Evolutionary conservation across 2,888 invertebrate species (phyloP).

Genomic region (Galerucella pusilla): DNA sequence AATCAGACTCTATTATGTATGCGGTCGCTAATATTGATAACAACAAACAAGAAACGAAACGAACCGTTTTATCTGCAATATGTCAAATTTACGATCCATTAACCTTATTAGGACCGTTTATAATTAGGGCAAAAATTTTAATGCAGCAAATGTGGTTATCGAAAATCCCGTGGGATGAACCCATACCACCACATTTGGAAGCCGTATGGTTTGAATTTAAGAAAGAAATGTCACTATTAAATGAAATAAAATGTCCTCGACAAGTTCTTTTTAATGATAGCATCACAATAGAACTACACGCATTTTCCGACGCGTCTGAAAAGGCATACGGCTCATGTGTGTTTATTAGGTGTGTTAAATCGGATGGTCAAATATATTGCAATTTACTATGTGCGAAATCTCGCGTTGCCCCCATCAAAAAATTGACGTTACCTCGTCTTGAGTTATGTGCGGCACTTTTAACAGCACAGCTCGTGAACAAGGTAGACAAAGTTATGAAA

Average conservation of each 20-base stretch:
- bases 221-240: background rate
- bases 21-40: constrained; percentile 1
- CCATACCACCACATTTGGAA: background rate
- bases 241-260: background rate
- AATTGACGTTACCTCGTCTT: constrained; percentile 35
- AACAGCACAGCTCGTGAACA: constrained; percentile 24
- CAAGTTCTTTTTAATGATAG: background rate
- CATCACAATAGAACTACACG: constrained; percentile 33
- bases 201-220: background rate
- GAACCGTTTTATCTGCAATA: constrained; percentile 6
- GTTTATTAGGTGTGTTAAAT: constrained; percentile 34
- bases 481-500: constrained; percentile 7
- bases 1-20: constrained; percentile 16
- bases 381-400: constrained; percentile 51
- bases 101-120: background rate
- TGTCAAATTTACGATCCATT: constrained; percentile 22
- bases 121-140: constrained; percentile 3
- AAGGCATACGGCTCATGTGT: constrained; percentile 40
- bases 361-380: constrained; percentile 15
- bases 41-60: constrained; percentile 13
- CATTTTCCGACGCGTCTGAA: constrained; percentile 45
- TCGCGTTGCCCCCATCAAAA: constrained; percentile 48
- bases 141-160: constrained; percentile 1
- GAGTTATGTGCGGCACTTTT: constrained; percentile 38
- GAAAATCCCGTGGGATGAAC: background rate